Evolutionary conservation across 92 coral and sea anemone species (phyloP).

Genomic region (Ricordea florida): DNA sequence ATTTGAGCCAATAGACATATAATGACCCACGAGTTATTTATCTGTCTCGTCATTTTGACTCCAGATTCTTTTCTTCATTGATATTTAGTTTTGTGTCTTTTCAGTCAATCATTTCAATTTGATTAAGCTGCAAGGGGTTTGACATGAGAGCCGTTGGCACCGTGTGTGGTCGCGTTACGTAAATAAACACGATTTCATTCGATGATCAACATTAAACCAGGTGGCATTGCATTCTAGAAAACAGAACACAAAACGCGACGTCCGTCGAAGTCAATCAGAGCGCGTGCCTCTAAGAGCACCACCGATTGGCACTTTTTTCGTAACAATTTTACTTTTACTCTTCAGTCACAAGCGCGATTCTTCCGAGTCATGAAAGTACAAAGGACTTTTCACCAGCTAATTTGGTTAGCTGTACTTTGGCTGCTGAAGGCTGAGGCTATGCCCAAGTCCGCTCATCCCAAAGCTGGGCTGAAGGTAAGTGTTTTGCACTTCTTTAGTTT

Average conservation of each 20-base stretch:
- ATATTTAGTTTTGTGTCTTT: conserved; percentile 40
- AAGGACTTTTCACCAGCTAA: not conserved
- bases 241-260: conserved; percentile 22
- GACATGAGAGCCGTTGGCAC: conserved; percentile 63
- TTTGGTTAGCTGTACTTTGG: conserved; percentile 7
- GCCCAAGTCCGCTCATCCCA: conserved; percentile 2
- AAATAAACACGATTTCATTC: conserved; percentile 70
- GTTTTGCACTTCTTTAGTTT: not conserved
- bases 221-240: conserved; percentile 13
- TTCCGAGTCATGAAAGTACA: not conserved
- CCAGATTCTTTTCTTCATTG: conserved; percentile 16
- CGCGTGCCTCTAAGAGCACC: conserved; percentile 10
- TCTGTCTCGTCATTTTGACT: conserved; percentile 25
- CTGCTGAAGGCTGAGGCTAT: conserved; percentile 2
- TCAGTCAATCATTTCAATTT: conserved; percentile 56
- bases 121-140: conserved; percentile 60
- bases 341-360: not conserved
- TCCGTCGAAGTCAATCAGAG: conserved; percentile 10
- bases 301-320: not conserved
- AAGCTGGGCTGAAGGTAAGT: conserved; percentile 18
- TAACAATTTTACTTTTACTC: conserved; percentile 7
- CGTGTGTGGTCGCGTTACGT: conserved; percentile 85
- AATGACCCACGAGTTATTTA: not conserved
- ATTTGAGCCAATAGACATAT: not conserved
- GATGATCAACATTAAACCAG: conserved; percentile 16